A percentile compares a stretch with the other conserved stretches of the same genome.
These are phyloP conservation scores for Lacanobia oleracea DNA, from an alignment of 2,888 invertebrate species.

Conservation along the genomic window DNA sequence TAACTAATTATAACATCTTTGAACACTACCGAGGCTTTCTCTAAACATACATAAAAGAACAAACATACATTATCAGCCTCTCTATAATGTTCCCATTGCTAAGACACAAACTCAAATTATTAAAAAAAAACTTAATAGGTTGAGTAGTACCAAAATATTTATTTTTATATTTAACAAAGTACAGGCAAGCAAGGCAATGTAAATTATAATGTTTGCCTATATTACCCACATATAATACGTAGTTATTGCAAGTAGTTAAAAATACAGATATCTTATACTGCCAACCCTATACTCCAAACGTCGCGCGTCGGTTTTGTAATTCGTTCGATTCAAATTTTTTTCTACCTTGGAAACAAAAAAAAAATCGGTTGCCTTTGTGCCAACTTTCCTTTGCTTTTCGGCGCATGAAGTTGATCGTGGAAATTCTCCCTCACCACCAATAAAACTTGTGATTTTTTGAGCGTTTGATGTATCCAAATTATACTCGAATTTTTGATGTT, in stretches of 20 bases:
- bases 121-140: neutral
- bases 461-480: slow-evolving; percentile 84
- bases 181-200: neutral
- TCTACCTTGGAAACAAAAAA: slow-evolving; percentile 83
- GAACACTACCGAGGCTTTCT: too few species aligned
- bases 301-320: slow-evolving; percentile 83
- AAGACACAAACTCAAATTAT: too few species aligned
- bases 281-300: slow-evolving; percentile 78
- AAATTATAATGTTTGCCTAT: neutral
- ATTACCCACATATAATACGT: neutral
- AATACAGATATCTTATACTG: slow-evolving; percentile 28
- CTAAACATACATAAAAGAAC: too few species aligned
- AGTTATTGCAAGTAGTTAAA: neutral
- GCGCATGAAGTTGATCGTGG: slow-evolving; percentile 85
- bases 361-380: slow-evolving; percentile 83
- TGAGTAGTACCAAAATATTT: neutral
- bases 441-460: slow-evolving; percentile 83
- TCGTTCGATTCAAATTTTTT: slow-evolving; percentile 85
- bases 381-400: slow-evolving; percentile 86
- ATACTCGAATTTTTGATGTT: slow-evolving; percentile 71
- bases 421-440: slow-evolving; percentile 80
- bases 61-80: too few species aligned
- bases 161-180: neutral
- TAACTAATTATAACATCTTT: too few species aligned
- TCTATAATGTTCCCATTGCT: too few species aligned